Evolutionary conservation across 2,113 vertebrate genomes (phyloP), one percentile per base, ranked within the genome.

Genomic region (Hydropotes inermis): DNA sequence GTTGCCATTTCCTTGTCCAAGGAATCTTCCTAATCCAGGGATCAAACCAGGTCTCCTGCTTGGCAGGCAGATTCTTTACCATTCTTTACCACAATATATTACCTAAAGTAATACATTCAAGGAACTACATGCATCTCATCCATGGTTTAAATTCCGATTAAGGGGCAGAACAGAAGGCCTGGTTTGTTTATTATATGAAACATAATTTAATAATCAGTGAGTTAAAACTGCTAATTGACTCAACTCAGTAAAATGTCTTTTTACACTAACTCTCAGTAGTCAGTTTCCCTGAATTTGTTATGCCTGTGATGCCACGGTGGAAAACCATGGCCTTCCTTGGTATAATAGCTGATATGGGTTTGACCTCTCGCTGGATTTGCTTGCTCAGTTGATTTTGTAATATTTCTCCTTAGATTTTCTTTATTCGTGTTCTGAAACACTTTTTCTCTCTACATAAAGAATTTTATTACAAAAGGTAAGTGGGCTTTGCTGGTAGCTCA

Each of bases 101-200:
- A 39, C 70, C 70, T 43, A 15, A 76, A 55, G 16, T 52, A 79
- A 52, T 2, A 4, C 0, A 0, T 70, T 97, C 89, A 85, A 91
- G 93, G 17, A 9, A 50, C 1, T 45, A 0, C 55, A 25, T 7
- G 0, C 5, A 16, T 94, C 96, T 97, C n/a, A 76, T 90, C 0
- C 6, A 33, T 28, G 61, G 28, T n/a, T 36, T 28, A 3, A 87
- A 50, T 97, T 96, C 98, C 54, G 86, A 94, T n/a, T 55, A n/a
- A 95, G 54, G 39, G 76, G 6, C 5, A 50, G 57, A 14, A 79
- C 70, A 76, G 17, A 61, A 93, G 58, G 45, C 64, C 90, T 89
- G n/a, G 17, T 79, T 67, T 33, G 9, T 57, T 50, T 39, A 67
- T 61, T 57, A n/a, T n/a, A 43, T 12, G 39, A 96, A 95, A 52